These are phyloP conservation scores for Engystomops pustulosus DNA, from an alignment of 2,113 vertebrate genomes.

Conservation along the genomic window DNA sequence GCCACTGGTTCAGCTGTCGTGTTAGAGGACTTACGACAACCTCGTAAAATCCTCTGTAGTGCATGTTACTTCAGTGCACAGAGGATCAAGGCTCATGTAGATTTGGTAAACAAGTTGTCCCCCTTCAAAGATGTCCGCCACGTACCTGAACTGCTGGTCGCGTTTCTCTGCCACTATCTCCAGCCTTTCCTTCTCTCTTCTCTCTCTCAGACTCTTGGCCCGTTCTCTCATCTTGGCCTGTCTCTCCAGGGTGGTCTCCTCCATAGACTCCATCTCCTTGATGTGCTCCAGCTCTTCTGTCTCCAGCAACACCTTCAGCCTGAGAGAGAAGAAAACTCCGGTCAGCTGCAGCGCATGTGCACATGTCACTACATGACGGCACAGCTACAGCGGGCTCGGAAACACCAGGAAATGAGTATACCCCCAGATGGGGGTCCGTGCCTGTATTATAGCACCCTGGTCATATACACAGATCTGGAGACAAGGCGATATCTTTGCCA, in stretches of 20 bases:
- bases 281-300: slow-evolving; percentile 79
- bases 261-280: slow-evolving; percentile 73
- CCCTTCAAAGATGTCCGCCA: not conserved
- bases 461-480: too few species aligned
- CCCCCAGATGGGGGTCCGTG: too few species aligned
- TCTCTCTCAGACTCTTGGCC: slow-evolving; percentile 73
- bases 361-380: not conserved
- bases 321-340: slow-evolving; percentile 64
- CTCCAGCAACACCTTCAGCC: slow-evolving; percentile 81
- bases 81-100: too few species aligned
- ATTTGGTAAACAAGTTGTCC: too few species aligned
- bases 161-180: slow-evolving; percentile 79
- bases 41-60: too few species aligned
- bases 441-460: too few species aligned
- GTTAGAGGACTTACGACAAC: too few species aligned
- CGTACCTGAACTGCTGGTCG: slow-evolving; percentile 89
- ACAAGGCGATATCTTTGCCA: too few species aligned
- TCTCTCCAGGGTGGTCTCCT: slow-evolving; percentile 74
- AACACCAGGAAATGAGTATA: too few species aligned
- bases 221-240: slow-evolving; percentile 77
- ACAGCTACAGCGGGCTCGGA: not conserved
- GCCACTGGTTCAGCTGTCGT: too few species aligned
- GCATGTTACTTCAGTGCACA: too few species aligned
- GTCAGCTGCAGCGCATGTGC: not conserved
- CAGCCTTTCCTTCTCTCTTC: slow-evolving; percentile 80